A percentile compares a stretch with the other conserved stretches of the same genome.
Evolutionary conservation across 2,113 vertebrate genomes (phyloP).

Genomic region (Chloropsis hardwickii): DNA sequence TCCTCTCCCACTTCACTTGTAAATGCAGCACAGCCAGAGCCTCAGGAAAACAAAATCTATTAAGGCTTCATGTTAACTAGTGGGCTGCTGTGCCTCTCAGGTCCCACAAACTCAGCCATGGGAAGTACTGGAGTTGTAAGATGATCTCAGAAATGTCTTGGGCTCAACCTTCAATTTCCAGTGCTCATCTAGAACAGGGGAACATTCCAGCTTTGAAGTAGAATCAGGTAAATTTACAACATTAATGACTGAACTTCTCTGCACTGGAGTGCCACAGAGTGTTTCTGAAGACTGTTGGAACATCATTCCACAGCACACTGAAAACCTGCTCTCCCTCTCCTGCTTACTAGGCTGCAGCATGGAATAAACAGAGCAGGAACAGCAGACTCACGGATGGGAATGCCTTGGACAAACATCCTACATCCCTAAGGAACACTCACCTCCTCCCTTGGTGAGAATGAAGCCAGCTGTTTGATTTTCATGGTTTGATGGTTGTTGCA

Average conservation of each 20-base stretch:
- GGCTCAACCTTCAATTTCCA: background rate
- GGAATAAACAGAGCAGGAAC: background rate
- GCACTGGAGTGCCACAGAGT: background rate
- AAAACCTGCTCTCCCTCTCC: background rate
- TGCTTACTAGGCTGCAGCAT: background rate
- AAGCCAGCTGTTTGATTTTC: conserved; percentile 93
- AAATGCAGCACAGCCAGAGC: background rate
- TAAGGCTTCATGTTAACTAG: background rate
- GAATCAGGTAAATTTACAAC: background rate
- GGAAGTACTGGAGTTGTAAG: background rate
- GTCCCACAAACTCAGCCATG: background rate
- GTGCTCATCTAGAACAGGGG: background rate
- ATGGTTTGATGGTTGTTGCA: conserved; percentile 91
- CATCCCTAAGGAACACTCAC: conserved; percentile 45
- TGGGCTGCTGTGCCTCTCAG: background rate
- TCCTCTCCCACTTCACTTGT: background rate
- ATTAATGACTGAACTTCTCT: background rate
- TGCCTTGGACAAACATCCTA: background rate
- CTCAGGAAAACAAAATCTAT: background rate
- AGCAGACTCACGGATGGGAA: background rate
- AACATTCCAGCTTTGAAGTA: background rate
- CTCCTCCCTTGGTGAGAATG: conserved; percentile 89
- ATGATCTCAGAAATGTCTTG: background rate
- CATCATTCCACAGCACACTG: background rate
- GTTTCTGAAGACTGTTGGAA: background rate